phyloP scores from a whole-genome alignment of 2,888 invertebrate species.

The Neoaliturus tenellus region DNA sequence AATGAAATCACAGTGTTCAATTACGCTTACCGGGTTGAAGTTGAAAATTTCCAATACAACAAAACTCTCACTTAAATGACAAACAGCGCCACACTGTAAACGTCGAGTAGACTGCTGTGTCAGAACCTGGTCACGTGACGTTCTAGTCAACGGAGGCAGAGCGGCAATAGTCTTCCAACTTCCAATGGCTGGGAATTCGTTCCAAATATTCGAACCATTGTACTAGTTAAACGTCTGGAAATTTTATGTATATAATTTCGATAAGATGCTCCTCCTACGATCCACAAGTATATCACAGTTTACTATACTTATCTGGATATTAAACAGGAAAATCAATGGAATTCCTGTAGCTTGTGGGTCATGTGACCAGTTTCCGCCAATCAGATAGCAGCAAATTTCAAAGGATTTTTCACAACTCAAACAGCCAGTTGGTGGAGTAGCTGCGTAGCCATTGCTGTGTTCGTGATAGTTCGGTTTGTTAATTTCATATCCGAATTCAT shows the following conservation, averaged over 20 bases:
- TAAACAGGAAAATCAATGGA: conserved; percentile 65
- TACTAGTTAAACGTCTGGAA: not conserved
- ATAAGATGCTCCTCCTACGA: not conserved
- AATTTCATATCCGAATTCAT: conserved; percentile 71
- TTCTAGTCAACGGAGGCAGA: conserved; percentile 16
- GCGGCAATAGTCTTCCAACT: not conserved
- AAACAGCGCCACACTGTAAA: not conserved
- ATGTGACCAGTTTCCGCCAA: conserved; percentile 69
- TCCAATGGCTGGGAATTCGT: conserved; percentile 11
- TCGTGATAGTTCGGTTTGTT: conserved; percentile 72
- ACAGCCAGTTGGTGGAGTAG: conserved; percentile 68
- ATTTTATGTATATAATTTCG: not conserved
- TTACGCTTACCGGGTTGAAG: no score
- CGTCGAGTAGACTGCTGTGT: conserved; percentile 21
- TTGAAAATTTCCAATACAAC: not conserved
- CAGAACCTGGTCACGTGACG: conserved; percentile 40
- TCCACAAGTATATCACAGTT: not conserved
- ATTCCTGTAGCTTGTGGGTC: conserved; percentile 65
- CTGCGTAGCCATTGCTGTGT: conserved; percentile 74
- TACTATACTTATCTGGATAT: conserved; percentile 15
- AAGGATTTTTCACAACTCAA: conserved; percentile 69
- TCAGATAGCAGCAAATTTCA: conserved; percentile 68
- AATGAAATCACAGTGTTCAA: no score
- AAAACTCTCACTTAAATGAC: conserved; percentile 4
- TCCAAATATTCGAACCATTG: not conserved